phyloP scores from a whole-genome alignment of 2,113 vertebrate species.

The Paracyprichromis sp. region DNA sequence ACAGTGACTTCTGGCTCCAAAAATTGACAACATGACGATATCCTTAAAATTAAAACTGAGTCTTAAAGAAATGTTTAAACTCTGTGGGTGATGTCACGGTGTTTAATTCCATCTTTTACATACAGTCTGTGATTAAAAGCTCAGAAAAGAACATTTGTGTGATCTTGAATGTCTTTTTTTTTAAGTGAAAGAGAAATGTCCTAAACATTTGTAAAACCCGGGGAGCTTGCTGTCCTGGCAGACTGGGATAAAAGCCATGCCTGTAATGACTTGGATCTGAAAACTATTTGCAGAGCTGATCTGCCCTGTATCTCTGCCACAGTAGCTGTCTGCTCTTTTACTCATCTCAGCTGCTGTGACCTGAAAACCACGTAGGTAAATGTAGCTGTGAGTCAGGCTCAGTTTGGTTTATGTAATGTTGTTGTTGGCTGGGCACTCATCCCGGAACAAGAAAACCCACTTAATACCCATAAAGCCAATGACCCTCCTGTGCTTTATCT shows the following conservation, averaged over 20 bases:
- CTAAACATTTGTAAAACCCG: not conserved
- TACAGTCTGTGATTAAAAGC: not conserved
- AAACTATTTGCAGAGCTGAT: slow-evolving; percentile 26
- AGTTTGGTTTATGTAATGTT: slow-evolving; percentile 40
- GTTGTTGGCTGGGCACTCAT: slow-evolving; percentile 12
- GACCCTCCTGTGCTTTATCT: slow-evolving; percentile 4
- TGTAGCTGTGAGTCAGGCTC: slow-evolving; percentile 39
- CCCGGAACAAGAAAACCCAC: slow-evolving; percentile 24
- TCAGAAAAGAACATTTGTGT: not conserved
- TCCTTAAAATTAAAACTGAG: not conserved
- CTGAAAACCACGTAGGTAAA: slow-evolving; percentile 35
- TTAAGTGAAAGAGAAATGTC: not conserved
- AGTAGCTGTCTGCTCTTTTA: slow-evolving; percentile 30
- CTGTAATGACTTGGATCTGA: not conserved
- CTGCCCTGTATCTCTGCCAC: slow-evolving; percentile 2
- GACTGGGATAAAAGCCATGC: not conserved
- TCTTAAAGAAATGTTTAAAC: not conserved
- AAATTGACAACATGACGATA: not conserved
- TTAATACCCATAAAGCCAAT: not conserved
- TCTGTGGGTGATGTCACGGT: not conserved
- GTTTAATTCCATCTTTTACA: not conserved
- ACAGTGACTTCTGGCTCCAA: not conserved
- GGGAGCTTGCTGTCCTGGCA: not conserved
- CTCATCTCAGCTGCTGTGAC: slow-evolving; percentile 32
- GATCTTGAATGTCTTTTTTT: not conserved